Base-by-base conservation (phyloP, 1,140 invertebrate species). In the Papilio polytes region DNA sequence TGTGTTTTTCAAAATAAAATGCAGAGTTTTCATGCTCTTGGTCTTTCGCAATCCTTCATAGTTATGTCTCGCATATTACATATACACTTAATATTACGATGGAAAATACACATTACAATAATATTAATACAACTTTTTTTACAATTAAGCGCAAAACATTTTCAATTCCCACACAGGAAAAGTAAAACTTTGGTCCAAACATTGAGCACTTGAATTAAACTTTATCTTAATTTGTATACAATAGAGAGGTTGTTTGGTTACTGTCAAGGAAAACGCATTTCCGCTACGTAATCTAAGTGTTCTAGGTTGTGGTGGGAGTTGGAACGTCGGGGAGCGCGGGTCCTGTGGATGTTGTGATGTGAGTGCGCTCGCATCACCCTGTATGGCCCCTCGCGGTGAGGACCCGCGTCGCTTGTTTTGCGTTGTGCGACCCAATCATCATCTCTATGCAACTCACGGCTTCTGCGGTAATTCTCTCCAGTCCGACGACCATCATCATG, bases 251-350 rank as follows among this genome's bases (percentile, higher is more conserved):
- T 77, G 82, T 70, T 81, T 1, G 82, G 84, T 90, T 85, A 88
- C 63, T 90, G 88, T 96, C 94, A 96, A 94, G 96, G 96, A 92
- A 96, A 96, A 80, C 95, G 94, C 93, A 96, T 95, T 90, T 96
- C 96, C 51, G 95, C 95, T 13, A 96, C 94, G 85, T 96, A 96
- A 81, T 96, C 94, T 85, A 95, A 93, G 89, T 96, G 95, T 82
- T 96, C 92, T 48, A 96, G 90, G 84, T 96, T 96, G 80, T 96
- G 96, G 83, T 96, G 95, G 9, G 94, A 95, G 81, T 92, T 93
- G 8, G 91, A 92, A 36, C 95, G 92, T 79, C 91, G 87, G 1
- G 94, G 94, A 1, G 92, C 88, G 18, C 94, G 87, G 18, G 92
- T 87, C 78, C 92, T 85, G 82, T 95, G 95, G 10, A 95, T 83